Evolutionary conservation across 2,888 invertebrate species (phyloP), one percentile per base, ranked within the genome.

Genomic region (Lochmaea crataegi): DNA sequence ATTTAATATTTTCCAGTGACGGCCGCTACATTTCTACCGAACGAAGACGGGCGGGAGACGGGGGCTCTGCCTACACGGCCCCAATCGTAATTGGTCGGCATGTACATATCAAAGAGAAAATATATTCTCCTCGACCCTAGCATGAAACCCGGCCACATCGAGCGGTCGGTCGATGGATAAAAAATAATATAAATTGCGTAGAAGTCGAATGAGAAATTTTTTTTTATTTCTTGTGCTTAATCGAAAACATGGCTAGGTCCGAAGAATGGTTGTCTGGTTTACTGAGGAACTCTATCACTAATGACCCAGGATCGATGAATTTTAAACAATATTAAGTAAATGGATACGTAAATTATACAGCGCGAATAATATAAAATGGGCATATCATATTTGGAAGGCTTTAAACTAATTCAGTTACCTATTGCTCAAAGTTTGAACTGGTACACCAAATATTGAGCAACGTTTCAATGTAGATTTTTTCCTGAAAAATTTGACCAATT

Each of bases 71-170:
- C 85, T 84, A 85, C 85, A 83, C 84, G 82, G 82, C 80, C 82
- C 82, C 84, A 81, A 83, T 83, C 84, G 84, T 86, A 86, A 85
- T 85, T 85, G 85, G 85, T 85, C 85, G 85, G 85, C 85, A 83
- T 81, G 80, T 83, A 82, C 82, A 83, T 84, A 83, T 85, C 84
- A 85, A 84, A 84, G 83, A 80, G 82, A 81, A 82, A 80, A 83
- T 83, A 80, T 81, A 80, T 82, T 80, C 61, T 63, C 42, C 61
- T 42, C 80, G 80, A 80, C 82, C 81, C 80, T 81, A 74, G 78
- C 79, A 66, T 71, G 65, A 65, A 72, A 72, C 72, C 72, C 72
- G 67, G 68, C 64, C 70, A 65, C 64, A 38, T 68, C 68, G 60
- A 68, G 60, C 75, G 78, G 73, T 73, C 73, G 74, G 68, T 69